Conservation (phyloP, 2,113 vertebrate genomes). For the Phylloscopus whistleri region DNA sequence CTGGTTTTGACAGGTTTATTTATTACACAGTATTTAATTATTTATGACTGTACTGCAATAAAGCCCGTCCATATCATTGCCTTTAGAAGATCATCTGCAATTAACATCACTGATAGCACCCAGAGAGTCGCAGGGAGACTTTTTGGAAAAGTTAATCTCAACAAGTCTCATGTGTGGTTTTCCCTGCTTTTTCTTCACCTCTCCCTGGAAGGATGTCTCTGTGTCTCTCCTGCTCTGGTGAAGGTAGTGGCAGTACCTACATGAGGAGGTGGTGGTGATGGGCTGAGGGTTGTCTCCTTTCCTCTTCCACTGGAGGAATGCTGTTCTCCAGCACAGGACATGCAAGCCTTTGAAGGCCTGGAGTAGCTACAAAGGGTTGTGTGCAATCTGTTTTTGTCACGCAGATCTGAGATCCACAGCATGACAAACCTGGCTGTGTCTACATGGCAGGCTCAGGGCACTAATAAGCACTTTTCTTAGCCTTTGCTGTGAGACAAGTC, state of each 20-base stretch:
- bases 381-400: constrained; percentile 14
- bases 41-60: neutral
- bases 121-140: neutral
- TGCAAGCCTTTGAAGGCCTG: neutral
- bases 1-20: neutral
- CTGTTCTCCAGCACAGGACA: rapidly evolving
- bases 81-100: neutral
- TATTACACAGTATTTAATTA: constrained; percentile 11
- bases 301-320: neutral
- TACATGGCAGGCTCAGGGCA: neutral
- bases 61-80: rapidly evolving
- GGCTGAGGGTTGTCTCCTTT: neutral
- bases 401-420: neutral
- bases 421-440: constrained; percentile 10
- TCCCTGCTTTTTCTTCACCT: neutral
- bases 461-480: constrained; percentile 17
- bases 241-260: neutral
- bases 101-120: neutral
- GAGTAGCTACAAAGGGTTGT: neutral
- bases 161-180: neutral
- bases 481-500: neutral
- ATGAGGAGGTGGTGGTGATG: neutral
- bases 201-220: neutral
- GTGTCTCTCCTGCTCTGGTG: neutral
- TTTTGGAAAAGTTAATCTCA: neutral